phyloP scores from a whole-genome alignment of 2,888 invertebrate species.

The Odontothrips loti region DNA sequence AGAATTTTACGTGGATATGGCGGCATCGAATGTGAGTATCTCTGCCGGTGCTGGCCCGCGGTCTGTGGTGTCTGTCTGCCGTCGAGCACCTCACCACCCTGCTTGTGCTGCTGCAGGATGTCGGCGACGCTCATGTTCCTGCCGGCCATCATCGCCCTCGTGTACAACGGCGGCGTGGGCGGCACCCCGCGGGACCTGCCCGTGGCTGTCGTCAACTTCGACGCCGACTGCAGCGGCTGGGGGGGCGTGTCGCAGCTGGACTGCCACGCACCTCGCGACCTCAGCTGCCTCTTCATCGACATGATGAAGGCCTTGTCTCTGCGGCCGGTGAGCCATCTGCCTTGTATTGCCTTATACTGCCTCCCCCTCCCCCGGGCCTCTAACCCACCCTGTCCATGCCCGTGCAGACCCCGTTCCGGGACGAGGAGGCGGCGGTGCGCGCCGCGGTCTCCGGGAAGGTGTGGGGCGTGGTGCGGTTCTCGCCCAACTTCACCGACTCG shows the following conservation, averaged over 20 bases:
- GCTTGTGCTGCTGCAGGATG: background rate
- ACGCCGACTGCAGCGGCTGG: background rate
- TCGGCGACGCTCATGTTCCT: background rate
- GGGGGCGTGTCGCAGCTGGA: background rate
- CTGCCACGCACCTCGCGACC: background rate
- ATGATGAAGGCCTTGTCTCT: background rate
- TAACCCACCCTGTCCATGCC: background rate
- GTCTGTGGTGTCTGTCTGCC: background rate
- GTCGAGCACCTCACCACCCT: background rate
- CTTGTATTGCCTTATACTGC: background rate
- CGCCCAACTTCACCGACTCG: background rate
- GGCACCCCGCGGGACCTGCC: background rate
- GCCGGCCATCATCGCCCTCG: slow-evolving; percentile 11
- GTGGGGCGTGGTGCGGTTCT: background rate
- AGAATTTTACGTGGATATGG: background rate
- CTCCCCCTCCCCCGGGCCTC: background rate
- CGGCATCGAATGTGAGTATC: background rate
- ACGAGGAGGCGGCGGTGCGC: background rate
- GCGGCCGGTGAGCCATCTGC: slow-evolving; percentile 1
- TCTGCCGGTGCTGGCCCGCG: background rate
- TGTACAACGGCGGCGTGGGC: background rate
- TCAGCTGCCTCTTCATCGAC: slow-evolving; percentile 7
- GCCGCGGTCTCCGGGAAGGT: background rate
- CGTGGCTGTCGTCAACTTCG: background rate
- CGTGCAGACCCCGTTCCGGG: background rate